A percentile compares a stretch with the other conserved stretches of the same genome.
phyloP scores from a whole-genome alignment of 2,888 invertebrate species.

The Troides oblongomaculatus region DNA sequence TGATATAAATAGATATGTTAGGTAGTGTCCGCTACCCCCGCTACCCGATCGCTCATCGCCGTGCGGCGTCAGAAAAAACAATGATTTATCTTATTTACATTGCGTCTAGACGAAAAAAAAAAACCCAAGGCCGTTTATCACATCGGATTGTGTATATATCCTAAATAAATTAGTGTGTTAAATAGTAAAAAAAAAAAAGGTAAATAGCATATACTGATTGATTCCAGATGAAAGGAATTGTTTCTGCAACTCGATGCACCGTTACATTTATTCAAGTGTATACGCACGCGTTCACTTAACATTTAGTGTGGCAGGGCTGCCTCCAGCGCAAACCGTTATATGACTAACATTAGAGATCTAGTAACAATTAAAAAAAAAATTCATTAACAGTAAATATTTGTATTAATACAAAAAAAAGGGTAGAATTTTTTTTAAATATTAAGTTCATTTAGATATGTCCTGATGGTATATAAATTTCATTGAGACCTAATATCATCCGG shows the following conservation, averaged over 20 bases:
- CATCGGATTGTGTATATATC: constrained; percentile 69
- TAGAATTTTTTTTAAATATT: background rate
- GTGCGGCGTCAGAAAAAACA: constrained; percentile 56
- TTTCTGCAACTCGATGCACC: constrained; percentile 65
- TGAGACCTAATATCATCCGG: background rate
- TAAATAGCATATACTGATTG: constrained; percentile 55
- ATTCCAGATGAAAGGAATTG: constrained; percentile 57
- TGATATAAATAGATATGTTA: constrained; percentile 41
- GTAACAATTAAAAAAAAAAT: background rate
- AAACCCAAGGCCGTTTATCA: constrained; percentile 63
- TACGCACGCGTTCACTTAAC: constrained; percentile 68
- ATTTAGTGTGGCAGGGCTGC: constrained; percentile 42
- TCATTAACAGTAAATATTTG: background rate
- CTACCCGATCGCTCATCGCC: constrained; percentile 47
- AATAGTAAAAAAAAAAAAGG: constrained; percentile 47
- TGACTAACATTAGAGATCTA: background rate
- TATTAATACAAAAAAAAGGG: background rate
- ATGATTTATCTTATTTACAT: constrained; percentile 74
- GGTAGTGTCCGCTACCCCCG: constrained; percentile 44
- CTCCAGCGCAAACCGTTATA: background rate
- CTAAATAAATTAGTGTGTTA: constrained; percentile 59
- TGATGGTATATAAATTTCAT: too few species aligned
- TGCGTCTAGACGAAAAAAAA: constrained; percentile 59
- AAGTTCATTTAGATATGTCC: too few species aligned
- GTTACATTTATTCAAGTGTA: constrained; percentile 69